phyloP scores from a whole-genome alignment of 2,113 vertebrate genomes.

The Motacilla tschutschensis region DNA sequence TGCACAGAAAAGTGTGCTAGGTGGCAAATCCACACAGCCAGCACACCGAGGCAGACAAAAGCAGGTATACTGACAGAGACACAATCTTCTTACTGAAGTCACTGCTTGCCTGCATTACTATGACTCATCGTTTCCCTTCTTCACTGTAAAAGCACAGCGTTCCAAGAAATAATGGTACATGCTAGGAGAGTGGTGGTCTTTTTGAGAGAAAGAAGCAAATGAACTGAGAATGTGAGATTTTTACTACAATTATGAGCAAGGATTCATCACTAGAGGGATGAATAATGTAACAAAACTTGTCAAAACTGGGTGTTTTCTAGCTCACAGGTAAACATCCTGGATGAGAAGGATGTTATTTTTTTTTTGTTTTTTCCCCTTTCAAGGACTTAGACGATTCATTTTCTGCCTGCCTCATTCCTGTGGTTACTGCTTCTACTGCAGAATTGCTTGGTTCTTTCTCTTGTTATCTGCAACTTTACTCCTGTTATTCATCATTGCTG shows the following conservation, averaged over 20 bases:
- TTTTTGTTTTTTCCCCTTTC: neutral
- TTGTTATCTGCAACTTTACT: neutral
- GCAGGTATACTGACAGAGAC: neutral
- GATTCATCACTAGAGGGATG: neutral
- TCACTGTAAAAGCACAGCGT: neutral
- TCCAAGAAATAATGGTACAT: neutral
- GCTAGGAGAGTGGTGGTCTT: neutral
- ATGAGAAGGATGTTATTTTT: neutral
- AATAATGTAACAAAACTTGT: neutral
- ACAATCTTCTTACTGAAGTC: neutral
- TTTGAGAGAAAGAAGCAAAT: neutral
- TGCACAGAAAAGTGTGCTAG: neutral
- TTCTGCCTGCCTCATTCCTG: neutral
- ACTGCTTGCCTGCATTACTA: neutral
- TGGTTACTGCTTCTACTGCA: neutral
- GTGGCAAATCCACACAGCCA: neutral
- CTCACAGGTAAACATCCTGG: neutral
- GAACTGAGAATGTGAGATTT: neutral
- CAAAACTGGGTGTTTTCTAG: neutral
- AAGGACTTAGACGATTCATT: neutral
- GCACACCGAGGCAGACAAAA: neutral
- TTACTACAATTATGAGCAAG: neutral
- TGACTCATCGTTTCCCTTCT: neutral
- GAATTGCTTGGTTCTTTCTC: neutral
- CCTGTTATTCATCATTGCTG: neutral